Conservation (phyloP, 1,140 invertebrate genomes). For the Bombus cullumanus region DNA sequence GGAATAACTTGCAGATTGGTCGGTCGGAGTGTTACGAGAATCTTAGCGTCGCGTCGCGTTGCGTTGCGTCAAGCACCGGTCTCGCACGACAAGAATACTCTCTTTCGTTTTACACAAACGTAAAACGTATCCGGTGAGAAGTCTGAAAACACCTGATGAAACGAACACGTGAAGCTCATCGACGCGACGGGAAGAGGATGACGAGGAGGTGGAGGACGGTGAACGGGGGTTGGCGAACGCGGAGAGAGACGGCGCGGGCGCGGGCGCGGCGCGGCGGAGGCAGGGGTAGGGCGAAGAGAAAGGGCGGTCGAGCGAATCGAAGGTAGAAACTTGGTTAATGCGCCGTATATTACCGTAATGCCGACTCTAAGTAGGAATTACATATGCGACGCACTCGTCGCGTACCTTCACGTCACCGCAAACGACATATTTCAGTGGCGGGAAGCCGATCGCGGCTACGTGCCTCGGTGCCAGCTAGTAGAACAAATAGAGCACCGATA, state of each 20-base stretch:
- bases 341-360: conserved; percentile 79
- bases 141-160: conserved; percentile 73
- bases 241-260: too few relatives aligned
- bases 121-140: conserved; percentile 73
- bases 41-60: too few relatives aligned
- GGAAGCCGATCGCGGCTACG: conserved; percentile 72
- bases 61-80: conserved; percentile 45
- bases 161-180: conserved; percentile 67
- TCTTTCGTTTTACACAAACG: conserved; percentile 75
- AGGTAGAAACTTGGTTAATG: conserved; percentile 75
- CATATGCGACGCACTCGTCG: conserved; percentile 78
- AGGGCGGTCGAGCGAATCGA: conserved; percentile 60
- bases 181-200: conserved; percentile 39
- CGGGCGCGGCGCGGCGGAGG: neutral
- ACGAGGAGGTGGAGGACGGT: neutral
- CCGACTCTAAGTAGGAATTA: conserved; percentile 80
- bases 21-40: conserved; percentile 1
- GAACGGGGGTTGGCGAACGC: neutral
- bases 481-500: conserved; percentile 79
- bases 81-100: conserved; percentile 69
- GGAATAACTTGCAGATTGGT: conserved; percentile 1
- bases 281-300: conserved; percentile 13
- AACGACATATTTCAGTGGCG: conserved; percentile 78
- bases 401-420: conserved; percentile 81
- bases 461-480: conserved; percentile 78